Evolutionary conservation across 2,113 vertebrate genomes (phyloP).

Genomic region (Anguilla japonica): DNA sequence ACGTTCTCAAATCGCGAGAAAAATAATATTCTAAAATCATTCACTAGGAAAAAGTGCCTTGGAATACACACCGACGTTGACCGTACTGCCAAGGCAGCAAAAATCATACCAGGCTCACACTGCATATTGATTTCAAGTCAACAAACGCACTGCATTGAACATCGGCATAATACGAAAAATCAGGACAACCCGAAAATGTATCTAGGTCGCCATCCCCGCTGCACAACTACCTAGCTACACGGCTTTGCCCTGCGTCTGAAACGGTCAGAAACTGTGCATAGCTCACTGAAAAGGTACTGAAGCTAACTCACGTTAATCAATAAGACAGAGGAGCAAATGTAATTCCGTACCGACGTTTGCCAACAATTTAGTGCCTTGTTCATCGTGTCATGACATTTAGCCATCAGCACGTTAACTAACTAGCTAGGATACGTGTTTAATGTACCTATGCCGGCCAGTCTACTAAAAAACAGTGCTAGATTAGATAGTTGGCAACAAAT

Average conservation of each 20-base stretch:
- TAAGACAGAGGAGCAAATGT: too few relatives aligned
- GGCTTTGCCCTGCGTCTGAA: not conserved
- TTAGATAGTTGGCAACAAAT: not conserved
- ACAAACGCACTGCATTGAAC: not conserved
- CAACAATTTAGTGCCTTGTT: too few relatives aligned
- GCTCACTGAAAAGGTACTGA: not conserved
- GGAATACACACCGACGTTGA: not conserved
- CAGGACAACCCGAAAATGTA: slow-evolving; percentile 24
- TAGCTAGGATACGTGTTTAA: too few relatives aligned
- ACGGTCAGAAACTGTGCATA: not conserved
- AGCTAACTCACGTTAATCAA: not conserved
- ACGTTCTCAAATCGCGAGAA: not conserved
- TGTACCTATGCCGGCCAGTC: too few relatives aligned
- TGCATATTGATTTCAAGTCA: not conserved
- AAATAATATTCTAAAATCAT: not conserved
- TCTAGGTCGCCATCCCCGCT: slow-evolving; percentile 29
- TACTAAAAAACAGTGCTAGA: not conserved
- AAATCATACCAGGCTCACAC: not conserved
- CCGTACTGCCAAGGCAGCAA: not conserved
- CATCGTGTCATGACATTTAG: too few relatives aligned
- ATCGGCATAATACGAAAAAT: slow-evolving; percentile 14
- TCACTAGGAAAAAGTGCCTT: not conserved
- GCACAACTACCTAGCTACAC: slow-evolving; percentile 5
- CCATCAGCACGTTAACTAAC: not conserved
- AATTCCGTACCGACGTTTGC: too few relatives aligned